Evolutionary conservation across 2,113 vertebrate species (phyloP), one percentile per base, ranked within the genome.

Genomic region (Brienomyrus brachyistius): DNA sequence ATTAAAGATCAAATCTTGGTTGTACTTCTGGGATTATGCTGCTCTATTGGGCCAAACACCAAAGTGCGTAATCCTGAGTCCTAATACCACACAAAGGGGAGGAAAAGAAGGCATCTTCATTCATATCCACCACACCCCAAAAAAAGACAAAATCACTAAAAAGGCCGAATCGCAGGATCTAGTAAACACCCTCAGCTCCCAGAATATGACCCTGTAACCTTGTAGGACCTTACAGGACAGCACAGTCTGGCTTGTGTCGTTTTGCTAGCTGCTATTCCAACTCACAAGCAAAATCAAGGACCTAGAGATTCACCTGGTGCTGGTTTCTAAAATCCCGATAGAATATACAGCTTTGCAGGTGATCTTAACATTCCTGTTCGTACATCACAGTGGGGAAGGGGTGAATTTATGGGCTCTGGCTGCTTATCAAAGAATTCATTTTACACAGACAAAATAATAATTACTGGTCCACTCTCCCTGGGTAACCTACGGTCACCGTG

Each of bases 381-480:
- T 50, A 11, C 8, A 6, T 43, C 80, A 83, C 43, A 4, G 35
- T 45, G 35, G 82, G 19, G 45, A 23, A 48, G 43, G 80, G 45
- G 80, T 48, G 21, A 23, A 83, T 48, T 47, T 47, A 51, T 17
- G 27, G 48, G 85, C 27, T 3, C 48, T n/a, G 21, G 56, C 56
- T 17, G 47, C 27, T 54, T 52, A 47, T 52, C 84, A 86, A 47
- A 84, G 82, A n/a, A 7, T 51, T n/a, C 23, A 86, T 86, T 86
- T 86, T 54, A 27, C 50, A 35, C 27, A 85, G 82, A 84, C 19
- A 47, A 83, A 83, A 83, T 23, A 86, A 86, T 85, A 85, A 50
- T 85, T 85, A 43, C 23, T 66, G 35, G 19, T 45, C 13, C 43
- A 62, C 54, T 45, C 31, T 59, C 54, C 17, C 51, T 11, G 52